Percentiles rank a stretch among this genome's conserved stretches.
phyloP scores from a whole-genome alignment of 2,113 vertebrate species.

The Perca fluviatilis region DNA sequence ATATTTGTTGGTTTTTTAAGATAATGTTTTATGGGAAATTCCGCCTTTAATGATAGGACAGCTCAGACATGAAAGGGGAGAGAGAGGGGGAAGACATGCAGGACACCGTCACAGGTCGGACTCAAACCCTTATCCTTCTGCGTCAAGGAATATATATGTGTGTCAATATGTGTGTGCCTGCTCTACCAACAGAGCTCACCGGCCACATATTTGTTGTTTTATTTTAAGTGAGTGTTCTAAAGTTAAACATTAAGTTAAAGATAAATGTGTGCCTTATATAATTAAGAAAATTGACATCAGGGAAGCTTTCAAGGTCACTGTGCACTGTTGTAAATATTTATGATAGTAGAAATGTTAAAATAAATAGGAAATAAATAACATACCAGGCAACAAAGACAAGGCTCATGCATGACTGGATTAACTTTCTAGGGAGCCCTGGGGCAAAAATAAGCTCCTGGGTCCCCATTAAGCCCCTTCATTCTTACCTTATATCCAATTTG shows the following conservation, averaged over 20 bases:
- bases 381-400: background rate
- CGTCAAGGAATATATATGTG: too few relatives aligned
- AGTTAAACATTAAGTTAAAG: background rate
- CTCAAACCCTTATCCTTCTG: too few relatives aligned
- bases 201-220: background rate
- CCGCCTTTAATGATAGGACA: too few relatives aligned
- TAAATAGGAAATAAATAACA: background rate
- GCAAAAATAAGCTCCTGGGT: background rate
- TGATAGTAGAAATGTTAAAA: background rate
- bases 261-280: background rate
- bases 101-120: too few relatives aligned
- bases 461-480: background rate
- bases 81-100: too few relatives aligned
- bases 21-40: too few relatives aligned
- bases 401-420: background rate
- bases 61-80: too few relatives aligned
- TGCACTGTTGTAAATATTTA: conserved; percentile 1
- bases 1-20: background rate
- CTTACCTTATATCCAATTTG: too few relatives aligned
- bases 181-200: too few relatives aligned
- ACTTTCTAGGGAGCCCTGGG: background rate
- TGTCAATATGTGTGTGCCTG: too few relatives aligned
- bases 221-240: background rate
- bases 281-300: background rate
- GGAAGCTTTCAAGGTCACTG: background rate